phyloP scores from a whole-genome alignment of 1,140 invertebrate species.

The Apis cerana region DNA sequence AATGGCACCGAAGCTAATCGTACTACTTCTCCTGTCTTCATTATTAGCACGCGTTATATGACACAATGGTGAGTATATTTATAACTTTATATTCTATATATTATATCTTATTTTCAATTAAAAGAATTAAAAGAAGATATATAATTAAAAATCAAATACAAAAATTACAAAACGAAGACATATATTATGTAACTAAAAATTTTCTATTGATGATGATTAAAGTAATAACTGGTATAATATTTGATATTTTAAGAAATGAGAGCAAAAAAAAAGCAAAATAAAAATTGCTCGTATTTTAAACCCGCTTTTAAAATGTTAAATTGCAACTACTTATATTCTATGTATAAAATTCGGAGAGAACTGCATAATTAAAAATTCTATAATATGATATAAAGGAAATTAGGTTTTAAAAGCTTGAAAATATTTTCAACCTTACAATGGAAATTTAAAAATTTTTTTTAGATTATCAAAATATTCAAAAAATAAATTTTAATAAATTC shows the following conservation, averaged over 20 bases:
- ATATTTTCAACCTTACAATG: neutral
- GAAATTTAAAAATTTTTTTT: neutral
- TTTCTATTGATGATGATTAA: too few relatives aligned
- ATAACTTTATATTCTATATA: neutral
- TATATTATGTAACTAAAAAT: too few relatives aligned
- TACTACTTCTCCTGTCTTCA: conserved; percentile 83
- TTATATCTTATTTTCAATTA: conserved; percentile 13
- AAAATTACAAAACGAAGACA: too few relatives aligned
- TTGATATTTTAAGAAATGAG: neutral
- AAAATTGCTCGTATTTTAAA: neutral
- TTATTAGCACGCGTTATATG: conserved; percentile 86
- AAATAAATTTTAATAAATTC: neutral
- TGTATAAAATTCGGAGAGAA: neutral
- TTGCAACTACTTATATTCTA: neutral
- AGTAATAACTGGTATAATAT: neutral
- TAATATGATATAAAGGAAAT: neutral
- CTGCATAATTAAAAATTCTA: neutral
- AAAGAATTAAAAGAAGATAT: neutral
- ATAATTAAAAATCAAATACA: too few relatives aligned
- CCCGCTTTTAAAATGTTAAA: neutral
- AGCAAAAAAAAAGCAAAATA: neutral
- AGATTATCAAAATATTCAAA: neutral
- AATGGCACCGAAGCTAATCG: conserved; percentile 80
- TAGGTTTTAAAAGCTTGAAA: neutral
- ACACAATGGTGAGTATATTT: conserved; percentile 84